Percentiles rank a stretch among this genome's conserved stretches.
Evolutionary conservation across 1,140 invertebrate species (phyloP).

Genomic region (Drosophila baimaii): DNA sequence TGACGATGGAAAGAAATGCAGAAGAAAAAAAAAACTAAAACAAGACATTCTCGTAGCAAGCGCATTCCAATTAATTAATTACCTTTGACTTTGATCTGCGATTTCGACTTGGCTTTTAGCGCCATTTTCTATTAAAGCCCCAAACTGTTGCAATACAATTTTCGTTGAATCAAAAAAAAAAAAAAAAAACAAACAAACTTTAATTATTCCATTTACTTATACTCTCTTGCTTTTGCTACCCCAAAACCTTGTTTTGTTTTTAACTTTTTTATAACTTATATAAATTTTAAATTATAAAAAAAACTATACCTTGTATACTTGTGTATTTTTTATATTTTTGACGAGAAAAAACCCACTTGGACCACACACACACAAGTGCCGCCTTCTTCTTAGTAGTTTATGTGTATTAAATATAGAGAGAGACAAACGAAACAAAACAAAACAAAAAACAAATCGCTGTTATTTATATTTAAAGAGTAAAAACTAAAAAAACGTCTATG

Average conservation of each 20-base stretch:
- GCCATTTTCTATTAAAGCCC: conserved; percentile 37
- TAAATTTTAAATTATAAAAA: conserved; percentile 35
- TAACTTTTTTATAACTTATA: conserved; percentile 38
- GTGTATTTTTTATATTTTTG: conserved; percentile 31
- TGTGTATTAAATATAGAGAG: conserved; percentile 60
- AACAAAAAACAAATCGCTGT: conserved; percentile 41
- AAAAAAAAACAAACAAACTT: background rate
- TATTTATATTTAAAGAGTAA: conserved; percentile 74
- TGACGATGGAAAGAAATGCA: conserved; percentile 32
- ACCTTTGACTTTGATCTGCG: conserved; percentile 12
- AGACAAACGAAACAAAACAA: conserved; percentile 22
- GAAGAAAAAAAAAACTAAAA: conserved; percentile 32
- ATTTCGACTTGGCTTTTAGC: conserved; percentile 51
- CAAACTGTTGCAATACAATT: conserved; percentile 70
- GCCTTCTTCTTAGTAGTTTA: conserved; percentile 71
- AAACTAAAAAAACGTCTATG: conserved; percentile 47
- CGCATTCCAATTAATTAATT: conserved; percentile 63
- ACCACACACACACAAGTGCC: conserved; percentile 57
- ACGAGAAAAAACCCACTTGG: conserved; percentile 52
- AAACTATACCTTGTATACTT: conserved; percentile 18
- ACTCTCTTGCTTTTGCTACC: conserved; percentile 58
- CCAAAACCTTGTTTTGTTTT: conserved; percentile 55
- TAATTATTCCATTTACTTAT: conserved; percentile 30
- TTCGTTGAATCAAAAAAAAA: conserved; percentile 38
- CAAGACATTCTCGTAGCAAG: conserved; percentile 62